Evolutionary conservation across 2,113 vertebrate species (phyloP).

Genomic region (Nothoprocta pentlandii): DNA sequence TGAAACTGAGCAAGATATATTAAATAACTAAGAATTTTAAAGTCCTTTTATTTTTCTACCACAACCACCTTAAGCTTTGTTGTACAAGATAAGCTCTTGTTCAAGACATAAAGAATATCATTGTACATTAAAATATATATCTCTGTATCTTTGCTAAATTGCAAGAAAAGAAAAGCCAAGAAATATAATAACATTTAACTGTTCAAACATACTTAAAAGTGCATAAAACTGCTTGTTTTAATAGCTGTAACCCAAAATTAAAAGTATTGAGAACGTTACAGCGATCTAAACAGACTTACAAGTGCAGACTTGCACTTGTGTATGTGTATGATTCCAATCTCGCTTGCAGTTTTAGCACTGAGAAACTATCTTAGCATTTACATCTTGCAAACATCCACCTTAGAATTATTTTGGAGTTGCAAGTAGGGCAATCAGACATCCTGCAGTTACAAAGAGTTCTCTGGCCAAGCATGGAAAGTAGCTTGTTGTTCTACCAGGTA

Average conservation of each 20-base stretch:
- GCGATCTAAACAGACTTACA: background rate
- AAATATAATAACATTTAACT: background rate
- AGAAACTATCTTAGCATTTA: background rate
- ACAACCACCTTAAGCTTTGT: background rate
- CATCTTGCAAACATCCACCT: background rate
- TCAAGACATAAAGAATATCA: background rate
- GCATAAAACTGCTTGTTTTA: background rate
- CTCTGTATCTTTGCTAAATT: background rate
- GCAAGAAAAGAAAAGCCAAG: background rate
- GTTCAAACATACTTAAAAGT: background rate
- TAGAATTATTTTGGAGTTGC: background rate
- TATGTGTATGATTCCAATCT: background rate
- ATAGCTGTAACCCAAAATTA: background rate
- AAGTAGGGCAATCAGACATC: background rate
- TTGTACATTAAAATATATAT: background rate
- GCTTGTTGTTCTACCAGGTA: background rate
- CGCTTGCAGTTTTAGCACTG: background rate
- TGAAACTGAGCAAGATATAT: constrained; percentile 60
- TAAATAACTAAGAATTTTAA: background rate
- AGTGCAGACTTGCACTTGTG: background rate
- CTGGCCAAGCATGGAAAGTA: background rate
- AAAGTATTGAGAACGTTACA: background rate
- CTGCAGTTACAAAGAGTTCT: background rate
- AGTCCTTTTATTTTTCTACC: background rate
- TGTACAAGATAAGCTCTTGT: background rate